These are phyloP conservation scores for Microctonus aethiopoides DNA, from an alignment of 2,888 invertebrate species.

Conservation along the genomic window DNA sequence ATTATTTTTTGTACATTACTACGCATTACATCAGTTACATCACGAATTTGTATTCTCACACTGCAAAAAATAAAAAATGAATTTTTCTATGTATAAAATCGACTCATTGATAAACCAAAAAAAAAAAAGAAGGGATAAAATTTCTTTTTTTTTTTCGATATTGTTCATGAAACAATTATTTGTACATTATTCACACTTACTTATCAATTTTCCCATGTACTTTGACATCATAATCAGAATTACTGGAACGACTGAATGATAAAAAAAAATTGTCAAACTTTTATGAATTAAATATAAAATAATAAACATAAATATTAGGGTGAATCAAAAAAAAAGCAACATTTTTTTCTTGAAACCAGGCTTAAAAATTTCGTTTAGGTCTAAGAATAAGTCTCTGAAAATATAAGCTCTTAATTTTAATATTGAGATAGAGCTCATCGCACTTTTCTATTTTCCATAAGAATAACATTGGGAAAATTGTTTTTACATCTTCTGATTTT, in stretches of 20 bases:
- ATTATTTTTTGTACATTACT: conserved; percentile 64
- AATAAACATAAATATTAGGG: too few species aligned
- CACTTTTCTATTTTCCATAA: too few species aligned
- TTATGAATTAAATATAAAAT: background rate
- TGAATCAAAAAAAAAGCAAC: too few species aligned
- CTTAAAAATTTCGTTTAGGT: too few species aligned
- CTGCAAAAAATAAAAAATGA: conserved; percentile 43
- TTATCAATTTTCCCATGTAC: conserved; percentile 51
- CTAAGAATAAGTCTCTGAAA: too few species aligned
- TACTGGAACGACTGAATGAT: conserved; percentile 52
- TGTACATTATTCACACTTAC: conserved; percentile 39
- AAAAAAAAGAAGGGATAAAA: conserved; percentile 19
- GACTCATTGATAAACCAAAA: conserved; percentile 11
- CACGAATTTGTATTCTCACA: conserved; percentile 63
- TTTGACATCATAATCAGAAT: conserved; percentile 41
- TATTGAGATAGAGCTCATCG: too few species aligned
- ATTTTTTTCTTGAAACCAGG: too few species aligned
- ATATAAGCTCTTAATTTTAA: too few species aligned
- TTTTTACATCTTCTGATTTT: too few species aligned
- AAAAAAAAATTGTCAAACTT: conserved; percentile 9
- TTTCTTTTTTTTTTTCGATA: background rate
- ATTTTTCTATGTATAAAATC: conserved; percentile 25
- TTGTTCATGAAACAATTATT: background rate
- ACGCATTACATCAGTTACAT: conserved; percentile 65
- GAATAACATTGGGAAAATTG: too few species aligned